A percentile compares a stretch with the other conserved stretches of the same genome.
Evolutionary conservation across 1,140 invertebrate genomes (phyloP).

Genomic region (Macrotrachela quadricornifera): DNA sequence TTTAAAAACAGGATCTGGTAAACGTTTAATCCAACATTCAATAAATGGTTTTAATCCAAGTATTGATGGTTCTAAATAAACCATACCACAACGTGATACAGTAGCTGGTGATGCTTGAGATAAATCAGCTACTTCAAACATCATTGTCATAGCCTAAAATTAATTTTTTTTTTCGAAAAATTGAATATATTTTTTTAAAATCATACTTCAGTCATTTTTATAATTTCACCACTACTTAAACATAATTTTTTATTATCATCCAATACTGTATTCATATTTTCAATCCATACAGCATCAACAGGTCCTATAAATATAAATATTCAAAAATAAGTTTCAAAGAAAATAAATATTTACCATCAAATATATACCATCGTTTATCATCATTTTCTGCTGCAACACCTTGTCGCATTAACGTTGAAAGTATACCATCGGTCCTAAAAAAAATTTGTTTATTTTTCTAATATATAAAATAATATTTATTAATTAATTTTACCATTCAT

Average conservation of each 20-base stretch:
- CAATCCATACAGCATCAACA: constrained; percentile 33
- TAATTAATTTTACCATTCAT: constrained; percentile 24
- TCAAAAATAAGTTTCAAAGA: too few species aligned
- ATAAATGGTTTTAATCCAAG: constrained; percentile 29
- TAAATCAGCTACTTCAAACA: constrained; percentile 38
- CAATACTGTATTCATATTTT: constrained; percentile 33
- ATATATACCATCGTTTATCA: constrained; percentile 41
- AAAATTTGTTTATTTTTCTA: too few species aligned
- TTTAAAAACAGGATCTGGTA: constrained; percentile 22
- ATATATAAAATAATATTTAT: too few species aligned
- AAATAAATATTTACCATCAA: constrained; percentile 14
- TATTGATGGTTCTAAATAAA: constrained; percentile 36
- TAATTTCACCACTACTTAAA: constrained; percentile 32
- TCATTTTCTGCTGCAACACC: constrained; percentile 40
- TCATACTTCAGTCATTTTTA: constrained; percentile 29
- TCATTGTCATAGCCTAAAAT: constrained; percentile 32
- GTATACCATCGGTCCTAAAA: constrained; percentile 43
- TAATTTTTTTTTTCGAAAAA: background rate
- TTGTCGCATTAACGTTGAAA: constrained; percentile 43
- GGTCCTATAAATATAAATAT: constrained; percentile 32
- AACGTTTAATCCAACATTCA: constrained; percentile 27
- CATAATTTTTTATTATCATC: constrained; percentile 34
- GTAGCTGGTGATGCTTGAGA: constrained; percentile 32
- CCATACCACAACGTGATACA: constrained; percentile 36
- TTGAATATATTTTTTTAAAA: background rate